Evolutionary conservation across 2,797 vertebrate species (phyloP).

Genomic region (Coregonus sp.): DNA sequence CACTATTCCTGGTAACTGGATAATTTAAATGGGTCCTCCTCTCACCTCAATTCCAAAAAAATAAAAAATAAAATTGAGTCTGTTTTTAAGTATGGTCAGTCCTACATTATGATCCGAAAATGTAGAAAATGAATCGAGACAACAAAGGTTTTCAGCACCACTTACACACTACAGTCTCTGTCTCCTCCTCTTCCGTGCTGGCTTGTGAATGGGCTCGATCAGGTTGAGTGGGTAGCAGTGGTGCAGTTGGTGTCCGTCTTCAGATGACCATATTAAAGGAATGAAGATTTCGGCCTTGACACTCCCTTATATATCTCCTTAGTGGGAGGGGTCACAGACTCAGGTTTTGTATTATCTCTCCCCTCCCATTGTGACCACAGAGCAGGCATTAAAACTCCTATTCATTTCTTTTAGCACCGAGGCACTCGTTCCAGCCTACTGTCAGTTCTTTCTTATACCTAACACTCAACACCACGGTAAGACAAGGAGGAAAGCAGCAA

Average conservation of each 20-base stretch:
- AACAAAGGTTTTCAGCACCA: constrained; percentile 1
- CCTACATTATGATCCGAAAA: constrained; percentile 1
- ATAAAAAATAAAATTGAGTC: background rate
- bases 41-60: constrained; percentile 5
- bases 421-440: constrained; percentile 44
- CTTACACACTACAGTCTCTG: constrained; percentile 16
- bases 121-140: constrained; percentile 14
- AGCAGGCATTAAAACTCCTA: constrained; percentile 52
- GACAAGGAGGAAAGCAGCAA: constrained; percentile 12
- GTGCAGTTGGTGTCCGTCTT: constrained; percentile 36
- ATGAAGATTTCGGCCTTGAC: constrained; percentile 63
- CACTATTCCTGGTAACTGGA: constrained; percentile 4
- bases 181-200: constrained; percentile 16
- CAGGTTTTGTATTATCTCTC: constrained; percentile 65
- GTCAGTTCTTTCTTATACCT: constrained; percentile 29
- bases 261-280: constrained; percentile 59
- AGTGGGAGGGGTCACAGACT: constrained; percentile 66
- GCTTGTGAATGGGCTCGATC: constrained; percentile 28
- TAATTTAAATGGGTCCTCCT: background rate
- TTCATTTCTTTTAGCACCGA: constrained; percentile 33
- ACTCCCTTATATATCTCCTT: constrained; percentile 71
- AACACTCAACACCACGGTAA: constrained; percentile 20
- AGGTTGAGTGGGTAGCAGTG: constrained; percentile 39
- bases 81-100: background rate
- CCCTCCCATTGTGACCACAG: constrained; percentile 70